phyloP scores from a whole-genome alignment of 2,797 vertebrate genomes.

The Leucoraja ocellata region DNA sequence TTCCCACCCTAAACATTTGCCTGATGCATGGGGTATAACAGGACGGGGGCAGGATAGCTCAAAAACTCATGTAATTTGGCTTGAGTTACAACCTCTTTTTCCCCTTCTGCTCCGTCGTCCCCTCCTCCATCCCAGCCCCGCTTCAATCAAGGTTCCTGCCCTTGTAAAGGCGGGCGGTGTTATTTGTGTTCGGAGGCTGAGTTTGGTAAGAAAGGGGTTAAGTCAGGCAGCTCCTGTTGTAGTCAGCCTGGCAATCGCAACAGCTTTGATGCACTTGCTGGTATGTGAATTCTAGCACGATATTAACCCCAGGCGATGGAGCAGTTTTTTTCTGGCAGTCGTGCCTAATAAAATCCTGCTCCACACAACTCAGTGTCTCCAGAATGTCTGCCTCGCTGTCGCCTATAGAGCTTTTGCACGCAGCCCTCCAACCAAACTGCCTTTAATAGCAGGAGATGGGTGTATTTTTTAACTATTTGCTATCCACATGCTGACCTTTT shows the following conservation, averaged over 20 bases:
- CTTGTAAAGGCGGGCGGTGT: not conserved
- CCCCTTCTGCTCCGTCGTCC: not conserved
- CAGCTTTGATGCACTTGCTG: slow-evolving; percentile 38
- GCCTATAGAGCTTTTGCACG: slow-evolving; percentile 64
- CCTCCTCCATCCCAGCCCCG: too few species aligned
- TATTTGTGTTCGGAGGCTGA: not conserved
- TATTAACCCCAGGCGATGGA: slow-evolving; percentile 45
- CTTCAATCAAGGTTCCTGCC: not conserved
- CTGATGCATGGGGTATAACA: not conserved
- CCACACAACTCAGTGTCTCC: slow-evolving; percentile 64
- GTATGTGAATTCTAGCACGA: slow-evolving; percentile 44
- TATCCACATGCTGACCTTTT: not conserved
- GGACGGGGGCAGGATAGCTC: not conserved
- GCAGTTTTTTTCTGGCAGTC: slow-evolving; percentile 64
- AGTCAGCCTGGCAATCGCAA: slow-evolving; percentile 38
- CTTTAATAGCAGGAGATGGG: slow-evolving; percentile 36
- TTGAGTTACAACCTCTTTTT: not conserved
- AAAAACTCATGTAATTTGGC: not conserved
- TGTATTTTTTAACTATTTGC: slow-evolving; percentile 32
- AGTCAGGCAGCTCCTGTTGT: not conserved
- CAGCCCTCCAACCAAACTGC: slow-evolving; percentile 58
- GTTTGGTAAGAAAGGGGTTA: slow-evolving; percentile 31
- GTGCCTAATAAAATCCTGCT: slow-evolving; percentile 67
- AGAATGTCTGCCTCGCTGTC: slow-evolving; percentile 71
- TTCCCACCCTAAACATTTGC: not conserved